A percentile compares a stretch with the other conserved stretches of the same genome.
Evolutionary conservation across 1,140 invertebrate species (phyloP).

Genomic region (Drosophila jambulina): DNA sequence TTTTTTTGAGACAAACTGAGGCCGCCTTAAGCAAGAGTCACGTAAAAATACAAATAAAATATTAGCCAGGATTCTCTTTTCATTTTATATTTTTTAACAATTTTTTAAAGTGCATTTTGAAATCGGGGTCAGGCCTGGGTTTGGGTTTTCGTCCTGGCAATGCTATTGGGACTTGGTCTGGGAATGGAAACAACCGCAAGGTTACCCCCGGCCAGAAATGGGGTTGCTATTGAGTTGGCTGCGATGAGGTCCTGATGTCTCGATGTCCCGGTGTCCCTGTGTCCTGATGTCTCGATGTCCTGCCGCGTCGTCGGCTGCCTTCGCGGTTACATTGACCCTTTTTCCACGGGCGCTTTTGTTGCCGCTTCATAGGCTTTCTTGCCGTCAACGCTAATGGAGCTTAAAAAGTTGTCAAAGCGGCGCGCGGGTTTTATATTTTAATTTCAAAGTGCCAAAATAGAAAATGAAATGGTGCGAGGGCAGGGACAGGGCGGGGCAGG

Average conservation of each 20-base stretch:
- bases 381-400: slow-evolving; percentile 80
- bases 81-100: background rate
- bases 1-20: background rate
- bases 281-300: slow-evolving; percentile 42
- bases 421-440: slow-evolving; percentile 80
- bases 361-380: slow-evolving; percentile 69
- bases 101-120: slow-evolving; percentile 12
- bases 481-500: background rate
- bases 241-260: slow-evolving; percentile 44
- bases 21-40: background rate
- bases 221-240: slow-evolving; percentile 38
- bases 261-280: slow-evolving; percentile 21
- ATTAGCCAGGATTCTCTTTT: background rate
- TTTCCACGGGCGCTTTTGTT: slow-evolving; percentile 54
- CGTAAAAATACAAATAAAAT: background rate
- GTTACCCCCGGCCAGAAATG: slow-evolving; percentile 49
- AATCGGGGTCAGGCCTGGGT: slow-evolving; percentile 19
- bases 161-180: slow-evolving; percentile 31
- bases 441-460: slow-evolving; percentile 79
- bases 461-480: slow-evolving; percentile 70
- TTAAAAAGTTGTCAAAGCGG: slow-evolving; percentile 82
- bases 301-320: slow-evolving; percentile 53
- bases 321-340: slow-evolving; percentile 73
- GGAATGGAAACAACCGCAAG: slow-evolving; percentile 54
- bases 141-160: slow-evolving; percentile 19